Evolutionary conservation across 1,140 invertebrate species (phyloP), one percentile per base, ranked within the genome.

Genomic region (Macrostomum lignano): DNA sequence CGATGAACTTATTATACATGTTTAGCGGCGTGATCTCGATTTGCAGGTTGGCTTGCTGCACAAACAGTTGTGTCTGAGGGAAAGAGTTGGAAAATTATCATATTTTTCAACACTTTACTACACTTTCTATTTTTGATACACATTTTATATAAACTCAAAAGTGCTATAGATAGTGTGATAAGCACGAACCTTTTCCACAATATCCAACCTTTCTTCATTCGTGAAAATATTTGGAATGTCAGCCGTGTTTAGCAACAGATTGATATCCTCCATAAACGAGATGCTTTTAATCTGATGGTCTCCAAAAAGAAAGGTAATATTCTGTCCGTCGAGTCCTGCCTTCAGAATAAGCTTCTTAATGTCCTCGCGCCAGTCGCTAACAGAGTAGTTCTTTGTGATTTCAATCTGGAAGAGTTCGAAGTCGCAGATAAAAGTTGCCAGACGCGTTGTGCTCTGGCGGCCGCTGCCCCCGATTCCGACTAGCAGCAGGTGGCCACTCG

Each of bases 381-480:
- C 60, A 2, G 70, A 70, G 50, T 93, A 88, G 20, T 67, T 68
- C 51, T 76, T 70, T 33, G 70, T 74, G 44, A 88, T 77, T 63
- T 88, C 79, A 25, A 88, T 70, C 39, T 52, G 46, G 48, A 75
- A 79, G 1, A 88, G 58, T 42, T 86, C 78, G 60, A 79, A 81
- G 48, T 86, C 78, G 37, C 74, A 73, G 51, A 91, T 84, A 49
- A 84, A 77, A 10, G 78, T 71, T 10, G 81, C 74, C 33, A 93
- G 61, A 38, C 74, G 64, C 1, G 76, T 74, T 22, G 84, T 63
- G 15, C 77, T 84, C 59, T 88, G 78, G 35, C 78, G 62, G 15
- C 82, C 81, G 23, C 75, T 82, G 32, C 82, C 82, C 14, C 78
- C 78, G 28, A 86, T 71, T 7, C 82, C 58, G 31, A 61, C 49